Evolutionary conservation across 2,888 invertebrate species (phyloP).

Genomic region (Heliconius hortense): DNA sequence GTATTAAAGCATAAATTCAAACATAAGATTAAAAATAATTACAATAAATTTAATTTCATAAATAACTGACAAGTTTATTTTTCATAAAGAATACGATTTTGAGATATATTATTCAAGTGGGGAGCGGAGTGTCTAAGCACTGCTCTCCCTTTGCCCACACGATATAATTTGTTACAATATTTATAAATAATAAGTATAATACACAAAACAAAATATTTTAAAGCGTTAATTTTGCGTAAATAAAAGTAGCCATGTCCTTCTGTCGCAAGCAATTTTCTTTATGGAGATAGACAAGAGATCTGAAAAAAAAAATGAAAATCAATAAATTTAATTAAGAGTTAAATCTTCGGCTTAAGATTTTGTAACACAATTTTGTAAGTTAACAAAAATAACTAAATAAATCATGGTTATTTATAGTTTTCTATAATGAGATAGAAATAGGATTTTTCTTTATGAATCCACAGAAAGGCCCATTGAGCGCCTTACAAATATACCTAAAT

Average conservation of each 20-base stretch:
- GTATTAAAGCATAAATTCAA: constrained; percentile 16
- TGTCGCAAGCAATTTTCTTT: neutral
- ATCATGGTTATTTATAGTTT: too few relatives aligned
- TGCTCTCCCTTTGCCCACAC: too few relatives aligned
- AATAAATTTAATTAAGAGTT: neutral
- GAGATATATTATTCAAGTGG: neutral
- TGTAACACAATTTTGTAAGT: too few relatives aligned
- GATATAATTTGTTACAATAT: too few relatives aligned
- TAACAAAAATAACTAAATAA: too few relatives aligned
- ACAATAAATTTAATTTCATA: neutral
- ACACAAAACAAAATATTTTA: neutral
- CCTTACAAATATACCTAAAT: too few relatives aligned
- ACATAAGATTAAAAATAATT: neutral
- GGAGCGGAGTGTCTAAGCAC: too few relatives aligned
- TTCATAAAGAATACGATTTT: neutral
- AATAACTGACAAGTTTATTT: neutral
- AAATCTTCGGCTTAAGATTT: too few relatives aligned
- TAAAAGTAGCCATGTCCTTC: neutral
- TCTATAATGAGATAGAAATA: too few relatives aligned
- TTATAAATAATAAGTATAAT: neutral
- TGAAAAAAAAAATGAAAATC: neutral
- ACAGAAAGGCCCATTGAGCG: too few relatives aligned
- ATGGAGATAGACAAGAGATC: neutral
- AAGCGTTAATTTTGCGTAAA: neutral
- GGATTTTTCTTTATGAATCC: too few relatives aligned